phyloP scores from a whole-genome alignment of 2,113 vertebrate genomes.

The Erpornis zantholeuca region DNA sequence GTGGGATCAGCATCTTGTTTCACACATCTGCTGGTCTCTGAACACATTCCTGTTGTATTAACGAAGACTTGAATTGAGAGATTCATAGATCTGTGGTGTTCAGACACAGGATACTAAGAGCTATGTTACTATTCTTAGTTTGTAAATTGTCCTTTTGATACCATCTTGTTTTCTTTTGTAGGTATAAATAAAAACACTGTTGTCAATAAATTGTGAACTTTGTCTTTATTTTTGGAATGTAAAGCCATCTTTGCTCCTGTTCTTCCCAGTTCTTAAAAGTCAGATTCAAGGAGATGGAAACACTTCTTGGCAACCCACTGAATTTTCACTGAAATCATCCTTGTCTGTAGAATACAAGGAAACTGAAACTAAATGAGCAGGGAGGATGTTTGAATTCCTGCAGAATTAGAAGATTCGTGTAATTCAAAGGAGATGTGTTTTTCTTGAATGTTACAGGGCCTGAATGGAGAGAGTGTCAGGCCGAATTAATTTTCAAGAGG shows the following conservation, averaged over 20 bases:
- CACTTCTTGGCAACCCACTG: background rate
- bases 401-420: background rate
- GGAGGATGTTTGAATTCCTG: background rate
- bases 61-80: slow-evolving; percentile 72
- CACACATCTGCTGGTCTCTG: slow-evolving; percentile 70
- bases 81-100: slow-evolving; percentile 71
- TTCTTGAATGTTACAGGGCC: background rate
- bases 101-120: slow-evolving; percentile 76
- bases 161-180: slow-evolving; percentile 87
- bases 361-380: background rate
- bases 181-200: slow-evolving; percentile 85
- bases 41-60: slow-evolving; percentile 79
- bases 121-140: slow-evolving; percentile 80
- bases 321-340: background rate
- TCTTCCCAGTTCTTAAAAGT: background rate
- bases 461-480: background rate
- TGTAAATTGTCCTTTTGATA: slow-evolving; percentile 85
- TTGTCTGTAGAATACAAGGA: background rate
- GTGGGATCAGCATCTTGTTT: slow-evolving; percentile 67
- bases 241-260: background rate
- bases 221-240: slow-evolving; percentile 63
- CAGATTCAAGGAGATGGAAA: background rate
- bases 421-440: background rate
- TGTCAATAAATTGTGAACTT: slow-evolving; percentile 72
- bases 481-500: background rate